Percentiles rank a stretch among this genome's conserved stretches.
These are phyloP conservation scores for Campopleginae sp. DNA, from an alignment of 2,888 invertebrate species.

Conservation along the genomic window DNA sequence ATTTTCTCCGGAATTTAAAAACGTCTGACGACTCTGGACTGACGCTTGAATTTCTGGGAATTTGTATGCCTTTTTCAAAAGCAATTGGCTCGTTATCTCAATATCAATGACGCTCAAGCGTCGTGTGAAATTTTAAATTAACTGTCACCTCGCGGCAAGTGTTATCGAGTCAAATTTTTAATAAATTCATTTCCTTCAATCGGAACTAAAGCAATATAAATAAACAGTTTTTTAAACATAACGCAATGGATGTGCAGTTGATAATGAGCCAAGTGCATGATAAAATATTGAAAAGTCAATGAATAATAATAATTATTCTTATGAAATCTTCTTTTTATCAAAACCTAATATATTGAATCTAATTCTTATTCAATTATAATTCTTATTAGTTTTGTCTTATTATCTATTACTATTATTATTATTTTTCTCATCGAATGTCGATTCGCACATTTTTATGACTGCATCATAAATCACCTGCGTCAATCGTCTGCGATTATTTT, in stretches of 20 bases:
- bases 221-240: background rate
- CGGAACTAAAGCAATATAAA: background rate
- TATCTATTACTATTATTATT: no score
- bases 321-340: no score
- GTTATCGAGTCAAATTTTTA: background rate
- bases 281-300: background rate
- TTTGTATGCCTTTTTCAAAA: constrained; percentile 14
- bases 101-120: background rate
- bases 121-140: background rate
- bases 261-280: background rate
- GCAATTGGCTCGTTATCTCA: background rate
- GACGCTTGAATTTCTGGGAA: constrained; percentile 32
- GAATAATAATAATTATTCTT: no score
- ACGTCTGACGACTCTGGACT: constrained; percentile 12
- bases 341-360: no score
- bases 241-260: background rate
- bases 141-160: no score
- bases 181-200: background rate
- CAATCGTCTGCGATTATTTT: background rate
- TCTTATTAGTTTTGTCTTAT: no score
- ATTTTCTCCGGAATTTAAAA: background rate
- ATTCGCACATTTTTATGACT: background rate
- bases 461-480: background rate
- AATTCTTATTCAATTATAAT: no score
- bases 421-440: background rate